Base-by-base conservation (phyloP, 2,113 vertebrate species). In the Apus apus region DNA sequence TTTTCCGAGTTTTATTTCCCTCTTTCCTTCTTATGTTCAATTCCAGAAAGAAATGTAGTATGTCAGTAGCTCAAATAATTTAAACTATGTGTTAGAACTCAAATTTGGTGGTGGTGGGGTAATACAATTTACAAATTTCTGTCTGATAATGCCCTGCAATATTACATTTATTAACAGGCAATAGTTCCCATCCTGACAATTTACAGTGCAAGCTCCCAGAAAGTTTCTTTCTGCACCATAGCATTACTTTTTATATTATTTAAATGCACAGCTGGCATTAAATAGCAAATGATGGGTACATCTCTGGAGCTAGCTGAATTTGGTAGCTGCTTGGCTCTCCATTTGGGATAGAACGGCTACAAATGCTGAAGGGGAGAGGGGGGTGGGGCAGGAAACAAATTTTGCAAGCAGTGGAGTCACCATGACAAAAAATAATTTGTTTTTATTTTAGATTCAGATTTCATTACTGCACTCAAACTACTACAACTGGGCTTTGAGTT, bases 371-470 rank as follows among this genome's bases (percentile, higher is more conserved):
- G 57, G 45, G 66, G 53, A 29, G 50, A 11, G 40, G 20, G 21
- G 26, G 18, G 64, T 11, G 13, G 96, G 96, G 70, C 93, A 96
- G 97, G 93, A 96, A 97, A 98, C 93, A 98, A 97, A 97, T 96
- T 95, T 97, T 98, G 97, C 95, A 98, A 98, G 98, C 97, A 98
- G 97, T 97, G 82, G 97, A 98, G 97, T 98, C 98, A 98, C 97
- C 97, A 97, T 98, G 98, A 98, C 98, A 98, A 98, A 98, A 98
- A 98, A 98, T 98, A 98, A 98, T 98, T 98, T 98, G 98, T 97
- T 98, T 98, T 98, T 98, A 98, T 98, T 98, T 98, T 98, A 97
- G 97, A 98, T 98, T 98, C 98, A 98, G 98, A 98, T 98, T 98
- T 98, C 98, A 98, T 98, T 97, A 98, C 98, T 98, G 98, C 97